These are phyloP conservation scores for Priocnemis perturbator DNA, from an alignment of 2,888 invertebrate species.

Conservation along the genomic window DNA sequence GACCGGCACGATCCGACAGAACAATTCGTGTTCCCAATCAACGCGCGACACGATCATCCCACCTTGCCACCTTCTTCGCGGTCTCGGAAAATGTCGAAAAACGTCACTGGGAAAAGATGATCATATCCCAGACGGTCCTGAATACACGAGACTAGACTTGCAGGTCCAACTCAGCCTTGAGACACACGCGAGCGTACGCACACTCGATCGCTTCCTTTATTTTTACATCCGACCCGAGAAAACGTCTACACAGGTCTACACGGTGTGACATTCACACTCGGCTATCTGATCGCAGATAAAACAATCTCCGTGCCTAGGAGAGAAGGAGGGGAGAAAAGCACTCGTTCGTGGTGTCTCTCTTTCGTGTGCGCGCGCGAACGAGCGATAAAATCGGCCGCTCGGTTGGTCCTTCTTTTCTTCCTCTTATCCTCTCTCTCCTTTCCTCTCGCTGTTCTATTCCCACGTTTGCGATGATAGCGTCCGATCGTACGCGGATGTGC, in stretches of 20 bases:
- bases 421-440: not conserved
- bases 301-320: not conserved
- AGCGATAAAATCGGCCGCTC: constrained; percentile 8
- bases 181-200: not conserved
- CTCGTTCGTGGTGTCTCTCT: not conserved
- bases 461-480: constrained; percentile 5
- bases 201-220: constrained; percentile 49
- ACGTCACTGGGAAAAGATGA: no score
- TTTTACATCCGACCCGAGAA: constrained; percentile 56
- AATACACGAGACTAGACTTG: not conserved
- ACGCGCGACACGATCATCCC: no score
- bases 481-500: no score
- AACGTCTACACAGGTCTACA: constrained; percentile 29
- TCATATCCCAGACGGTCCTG: not conserved
- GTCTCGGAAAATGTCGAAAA: no score
- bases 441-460: constrained; percentile 16
- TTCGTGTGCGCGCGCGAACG: constrained; percentile 13
- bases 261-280: not conserved
- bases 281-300: constrained; percentile 17
- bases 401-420: no score
- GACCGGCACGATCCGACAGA: no score
- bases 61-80: no score
- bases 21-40: no score
- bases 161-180: not conserved
- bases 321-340: not conserved